Evolutionary conservation across 2,888 invertebrate genomes (phyloP), one percentile per base, ranked within the genome.

Genomic region (Dione juno): DNA sequence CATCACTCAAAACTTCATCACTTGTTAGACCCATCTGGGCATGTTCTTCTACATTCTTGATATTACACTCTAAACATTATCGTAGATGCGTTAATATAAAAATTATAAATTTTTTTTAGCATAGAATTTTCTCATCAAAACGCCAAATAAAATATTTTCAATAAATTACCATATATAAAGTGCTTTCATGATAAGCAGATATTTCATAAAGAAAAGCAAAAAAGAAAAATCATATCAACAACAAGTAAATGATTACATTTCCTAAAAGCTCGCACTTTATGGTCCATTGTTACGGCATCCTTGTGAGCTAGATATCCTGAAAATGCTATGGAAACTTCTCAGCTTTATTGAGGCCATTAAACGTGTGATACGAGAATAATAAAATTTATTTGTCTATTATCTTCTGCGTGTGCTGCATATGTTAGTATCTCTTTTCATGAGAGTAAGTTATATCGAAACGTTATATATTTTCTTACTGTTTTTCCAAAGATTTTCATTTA

Each of bases 221-320:
- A 21, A 35, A 40, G 5, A 5, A 28, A 13, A 6, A 16, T 61
- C 28, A 61, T 61, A 28, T 45, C 45, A 35, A 45, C 61, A 28
- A 11, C 11, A 41, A 45, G n/a, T 61, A 61, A 61, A 61, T 45
- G 61, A 45, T 61, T 45, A 45, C 61, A 35, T 61, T 64, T 64
- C 64, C 50, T 50, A 64, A 64, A 64, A 64, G 64, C 64, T 19
- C 37, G 37, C 50, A 50, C 37, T 64, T 64, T 50, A 64, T 52
- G 64, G 35, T 52, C 64, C 50, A 64, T 40, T 64, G 50, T 50
- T 14, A 19, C 35, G 40, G 45, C 61, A 61, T 61, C 48, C 64
- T 40, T 64, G 21, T 52, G 52, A 52, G 37, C 64, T 64, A 64
- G 64, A 64, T 64, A 64, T 52, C 52, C 64, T 64, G 64, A 37